Conservation (phyloP, 2,797 vertebrate species). For the Channallabes apus region DNA sequence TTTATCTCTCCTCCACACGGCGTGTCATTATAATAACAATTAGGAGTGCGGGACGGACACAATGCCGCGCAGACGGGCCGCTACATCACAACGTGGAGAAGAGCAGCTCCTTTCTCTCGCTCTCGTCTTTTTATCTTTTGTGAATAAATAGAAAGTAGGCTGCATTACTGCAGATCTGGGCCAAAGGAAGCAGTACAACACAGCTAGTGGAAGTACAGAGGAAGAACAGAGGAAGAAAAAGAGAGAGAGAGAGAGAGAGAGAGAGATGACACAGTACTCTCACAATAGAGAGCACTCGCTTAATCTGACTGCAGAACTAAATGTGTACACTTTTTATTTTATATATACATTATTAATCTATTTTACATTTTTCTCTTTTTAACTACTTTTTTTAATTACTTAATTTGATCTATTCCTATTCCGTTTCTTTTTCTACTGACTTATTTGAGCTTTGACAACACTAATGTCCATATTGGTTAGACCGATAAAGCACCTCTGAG, state of each 20-base stretch:
- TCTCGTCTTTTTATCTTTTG: neutral
- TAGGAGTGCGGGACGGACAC: constrained; percentile 8
- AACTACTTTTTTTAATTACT: too few species aligned
- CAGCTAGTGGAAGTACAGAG: neutral
- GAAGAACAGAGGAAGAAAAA: neutral
- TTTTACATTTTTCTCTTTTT: too few species aligned
- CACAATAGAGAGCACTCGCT: too few species aligned
- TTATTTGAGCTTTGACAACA: too few species aligned
- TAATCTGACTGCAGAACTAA: too few species aligned
- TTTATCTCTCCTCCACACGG: constrained; percentile 33
- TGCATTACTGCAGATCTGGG: constrained; percentile 25
- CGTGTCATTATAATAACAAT: constrained; percentile 34
- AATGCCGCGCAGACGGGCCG: neutral
- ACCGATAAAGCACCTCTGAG: too few species aligned
- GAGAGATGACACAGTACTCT: neutral
- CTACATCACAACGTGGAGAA: neutral
- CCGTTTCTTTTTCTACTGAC: too few species aligned
- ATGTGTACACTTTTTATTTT: too few species aligned
- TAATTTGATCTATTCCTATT: too few species aligned
- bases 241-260: neutral
- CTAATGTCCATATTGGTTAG: too few species aligned
- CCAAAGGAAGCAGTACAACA: constrained; percentile 16
- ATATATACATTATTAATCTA: too few species aligned
- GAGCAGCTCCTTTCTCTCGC: neutral
- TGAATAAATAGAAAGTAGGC: constrained; percentile 33